A percentile compares a stretch with the other conserved stretches of the same genome.
These are phyloP conservation scores for Parus major DNA, from an alignment of 2,113 vertebrate genomes.

Conservation along the genomic window DNA sequence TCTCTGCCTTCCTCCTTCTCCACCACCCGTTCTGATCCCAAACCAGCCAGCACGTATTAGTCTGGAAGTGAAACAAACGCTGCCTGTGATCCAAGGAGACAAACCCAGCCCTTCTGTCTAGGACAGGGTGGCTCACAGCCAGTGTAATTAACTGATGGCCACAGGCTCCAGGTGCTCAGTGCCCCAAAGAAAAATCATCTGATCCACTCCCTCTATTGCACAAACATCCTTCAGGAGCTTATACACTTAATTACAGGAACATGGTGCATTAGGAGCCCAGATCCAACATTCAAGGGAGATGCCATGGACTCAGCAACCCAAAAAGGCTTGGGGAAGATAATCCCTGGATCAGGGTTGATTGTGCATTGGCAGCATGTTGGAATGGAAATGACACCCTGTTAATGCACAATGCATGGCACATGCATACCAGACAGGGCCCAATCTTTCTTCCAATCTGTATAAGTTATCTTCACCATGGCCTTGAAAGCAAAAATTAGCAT, in stretches of 20 bases:
- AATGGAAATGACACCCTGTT: background rate
- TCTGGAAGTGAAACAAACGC: background rate
- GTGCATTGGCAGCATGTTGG: rapidly evolving
- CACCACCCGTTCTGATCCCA: background rate
- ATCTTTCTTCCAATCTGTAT: background rate
- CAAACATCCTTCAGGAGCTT: background rate
- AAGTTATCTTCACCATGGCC: background rate
- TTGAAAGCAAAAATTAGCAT: background rate
- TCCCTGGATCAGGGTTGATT: background rate
- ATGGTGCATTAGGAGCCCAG: background rate
- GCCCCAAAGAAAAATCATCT: background rate
- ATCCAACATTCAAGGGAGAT: background rate
- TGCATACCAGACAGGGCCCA: background rate
- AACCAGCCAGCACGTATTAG: background rate
- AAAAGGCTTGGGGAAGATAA: background rate
- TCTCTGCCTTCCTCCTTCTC: background rate
- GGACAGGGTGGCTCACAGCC: background rate
- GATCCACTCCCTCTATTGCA: background rate
- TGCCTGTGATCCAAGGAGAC: background rate
- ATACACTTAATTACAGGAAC: background rate
- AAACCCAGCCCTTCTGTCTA: background rate
- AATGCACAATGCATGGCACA: background rate
- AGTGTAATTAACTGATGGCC: background rate
- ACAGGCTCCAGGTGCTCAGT: background rate
- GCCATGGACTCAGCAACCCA: background rate